These are phyloP conservation scores for Agrotis exclamationis DNA, from an alignment of 2,888 invertebrate species.

Conservation along the genomic window DNA sequence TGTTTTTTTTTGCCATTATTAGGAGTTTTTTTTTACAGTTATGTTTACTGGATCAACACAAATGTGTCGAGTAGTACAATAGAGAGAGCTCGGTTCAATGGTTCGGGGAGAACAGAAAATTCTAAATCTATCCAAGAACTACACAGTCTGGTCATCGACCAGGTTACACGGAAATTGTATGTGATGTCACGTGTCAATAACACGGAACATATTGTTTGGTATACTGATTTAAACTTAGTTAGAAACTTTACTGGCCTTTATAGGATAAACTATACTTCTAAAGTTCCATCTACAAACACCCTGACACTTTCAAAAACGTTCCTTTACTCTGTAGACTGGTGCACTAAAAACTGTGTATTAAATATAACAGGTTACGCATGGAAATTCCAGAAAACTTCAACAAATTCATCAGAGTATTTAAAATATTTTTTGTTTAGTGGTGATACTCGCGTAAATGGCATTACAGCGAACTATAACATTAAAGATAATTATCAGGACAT, in stretches of 20 bases:
- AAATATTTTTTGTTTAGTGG: too few species aligned
- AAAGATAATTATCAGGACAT: too few species aligned
- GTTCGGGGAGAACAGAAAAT: neutral
- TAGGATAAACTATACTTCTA: too few species aligned
- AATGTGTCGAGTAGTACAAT: neutral
- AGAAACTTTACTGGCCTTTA: too few species aligned
- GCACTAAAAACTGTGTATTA: too few species aligned
- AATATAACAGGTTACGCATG: too few species aligned
- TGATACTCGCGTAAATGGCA: too few species aligned
- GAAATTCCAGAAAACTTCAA: too few species aligned
- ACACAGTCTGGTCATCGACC: constrained; percentile 2
- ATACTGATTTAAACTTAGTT: neutral
- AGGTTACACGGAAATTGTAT: neutral
- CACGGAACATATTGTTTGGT: neutral
- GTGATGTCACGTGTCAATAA: neutral
- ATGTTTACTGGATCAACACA: neutral
- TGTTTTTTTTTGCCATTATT: neutral
- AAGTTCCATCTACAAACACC: neutral
- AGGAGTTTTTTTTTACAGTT: neutral
- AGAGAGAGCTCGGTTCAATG: neutral
- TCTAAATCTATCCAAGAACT: neutral
- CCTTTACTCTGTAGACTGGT: neutral
- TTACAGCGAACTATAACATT: too few species aligned
- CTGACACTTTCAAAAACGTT: neutral
- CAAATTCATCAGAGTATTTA: too few species aligned